A percentile compares a stretch with the other conserved stretches of the same genome.
phyloP scores from a whole-genome alignment of 1,140 invertebrate species.

The Steinernema khuongi region DNA sequence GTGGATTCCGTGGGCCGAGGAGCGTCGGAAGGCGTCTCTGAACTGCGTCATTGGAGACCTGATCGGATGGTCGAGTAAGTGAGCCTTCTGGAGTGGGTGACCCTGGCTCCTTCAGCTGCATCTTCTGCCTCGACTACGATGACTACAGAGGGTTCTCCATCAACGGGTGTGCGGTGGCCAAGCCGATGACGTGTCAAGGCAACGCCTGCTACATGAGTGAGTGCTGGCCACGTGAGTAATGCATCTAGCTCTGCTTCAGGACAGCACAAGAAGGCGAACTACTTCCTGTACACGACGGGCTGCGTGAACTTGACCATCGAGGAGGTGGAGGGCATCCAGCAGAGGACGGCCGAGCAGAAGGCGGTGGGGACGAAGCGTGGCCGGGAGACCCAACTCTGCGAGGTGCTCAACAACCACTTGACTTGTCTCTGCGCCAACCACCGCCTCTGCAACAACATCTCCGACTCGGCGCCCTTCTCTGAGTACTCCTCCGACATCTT shows the following conservation, averaged over 20 bases:
- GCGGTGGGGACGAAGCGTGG: constrained; percentile 2
- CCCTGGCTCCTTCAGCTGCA: constrained; percentile 35
- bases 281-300: constrained; percentile 50
- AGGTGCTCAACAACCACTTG: not conserved
- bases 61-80: constrained; percentile 9
- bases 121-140: constrained; percentile 52
- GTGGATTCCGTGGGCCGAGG: not conserved
- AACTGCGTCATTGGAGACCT: not conserved
- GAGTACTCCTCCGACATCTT: not conserved
- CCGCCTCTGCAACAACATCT: not conserved
- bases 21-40: not conserved
- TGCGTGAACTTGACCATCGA: constrained; percentile 44
- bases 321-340: constrained; percentile 29
- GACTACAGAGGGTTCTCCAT: constrained; percentile 44
- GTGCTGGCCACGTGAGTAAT: not conserved
- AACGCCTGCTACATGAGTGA: constrained; percentile 51
- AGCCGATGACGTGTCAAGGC: constrained; percentile 37
- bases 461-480: not conserved
- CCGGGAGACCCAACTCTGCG: not conserved
- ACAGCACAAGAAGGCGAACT: constrained; percentile 42
- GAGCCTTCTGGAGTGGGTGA: not conserved
- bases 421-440: not conserved
- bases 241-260: constrained; percentile 27
- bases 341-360: not conserved
- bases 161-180: constrained; percentile 36